These are phyloP conservation scores for Lordiphosa fenestrarum DNA, from an alignment of 2,888 invertebrate species.

Conservation along the genomic window DNA sequence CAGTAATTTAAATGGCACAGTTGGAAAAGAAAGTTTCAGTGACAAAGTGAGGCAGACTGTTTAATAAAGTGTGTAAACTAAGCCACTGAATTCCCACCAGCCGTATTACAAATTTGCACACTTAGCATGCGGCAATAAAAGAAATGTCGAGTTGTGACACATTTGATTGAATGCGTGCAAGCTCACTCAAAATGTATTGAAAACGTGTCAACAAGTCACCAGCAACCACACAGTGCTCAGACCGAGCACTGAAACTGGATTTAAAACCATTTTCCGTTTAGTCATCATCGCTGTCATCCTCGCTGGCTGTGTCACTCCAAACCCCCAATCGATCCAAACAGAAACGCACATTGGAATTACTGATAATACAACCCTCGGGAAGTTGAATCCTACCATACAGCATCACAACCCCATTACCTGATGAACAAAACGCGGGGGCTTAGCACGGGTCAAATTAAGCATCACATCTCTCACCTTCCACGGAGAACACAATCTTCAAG, in stretches of 20 bases:
- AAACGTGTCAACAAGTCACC: conserved; percentile 71
- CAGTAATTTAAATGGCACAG: no score
- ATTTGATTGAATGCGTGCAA: conserved; percentile 66
- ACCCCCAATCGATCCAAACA: conserved; percentile 10
- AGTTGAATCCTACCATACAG: neutral
- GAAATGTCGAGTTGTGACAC: conserved; percentile 58
- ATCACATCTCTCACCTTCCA: no score
- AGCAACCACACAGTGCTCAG: conserved; percentile 6
- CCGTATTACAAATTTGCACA: conserved; percentile 30
- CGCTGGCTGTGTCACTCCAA: neutral
- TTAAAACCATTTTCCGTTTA: conserved; percentile 7
- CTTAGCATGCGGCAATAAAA: conserved; percentile 42
- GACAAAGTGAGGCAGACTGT: no score
- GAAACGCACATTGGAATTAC: conserved; percentile 9
- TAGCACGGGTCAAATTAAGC: neutral
- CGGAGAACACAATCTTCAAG: conserved; percentile 1
- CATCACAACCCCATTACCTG: no score
- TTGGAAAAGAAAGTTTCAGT: no score
- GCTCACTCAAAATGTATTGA: conserved; percentile 56
- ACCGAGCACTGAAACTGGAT: neutral
- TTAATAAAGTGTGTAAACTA: no score
- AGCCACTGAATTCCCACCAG: neutral
- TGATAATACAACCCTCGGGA: neutral
- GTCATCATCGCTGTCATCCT: conserved; percentile 1
- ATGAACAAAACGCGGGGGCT: conserved; percentile 23